Evolutionary conservation across 2,888 invertebrate species (phyloP).

Genomic region (Chamaedrilus cognettii): DNA sequence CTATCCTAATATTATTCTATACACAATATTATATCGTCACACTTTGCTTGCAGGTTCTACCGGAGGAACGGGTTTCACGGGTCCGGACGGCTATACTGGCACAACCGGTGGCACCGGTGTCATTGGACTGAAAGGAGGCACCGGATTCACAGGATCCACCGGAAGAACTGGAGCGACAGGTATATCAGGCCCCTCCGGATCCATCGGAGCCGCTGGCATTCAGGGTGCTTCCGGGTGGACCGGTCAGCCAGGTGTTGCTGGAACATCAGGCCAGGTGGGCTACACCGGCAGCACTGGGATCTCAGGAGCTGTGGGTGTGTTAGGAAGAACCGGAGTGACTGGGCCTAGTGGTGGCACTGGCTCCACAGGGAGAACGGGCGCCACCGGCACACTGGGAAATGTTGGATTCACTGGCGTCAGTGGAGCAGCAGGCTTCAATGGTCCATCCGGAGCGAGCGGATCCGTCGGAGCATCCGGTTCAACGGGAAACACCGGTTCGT

Average conservation of each 20-base stretch:
- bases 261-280: too few relatives aligned
- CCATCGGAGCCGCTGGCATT: slow-evolving; percentile 21
- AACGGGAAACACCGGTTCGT: neutral
- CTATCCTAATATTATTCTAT: too few relatives aligned
- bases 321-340: too few relatives aligned
- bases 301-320: slow-evolving; percentile 32
- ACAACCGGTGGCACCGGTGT: slow-evolving; percentile 29
- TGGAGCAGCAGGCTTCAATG: slow-evolving; percentile 9
- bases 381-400: slow-evolving; percentile 29
- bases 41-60: too few relatives aligned
- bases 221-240: too few relatives aligned
- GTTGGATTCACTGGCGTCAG: slow-evolving; percentile 29
- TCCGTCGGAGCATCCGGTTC: slow-evolving; percentile 27
- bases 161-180: slow-evolving; percentile 69
- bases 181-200: slow-evolving; percentile 60
- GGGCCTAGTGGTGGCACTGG: too few relatives aligned
- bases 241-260: too few relatives aligned
- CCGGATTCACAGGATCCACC: too few relatives aligned
- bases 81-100: slow-evolving; percentile 28
- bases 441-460: neutral
- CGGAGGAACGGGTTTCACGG: slow-evolving; percentile 25
- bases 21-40: too few relatives aligned
- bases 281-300: too few relatives aligned
- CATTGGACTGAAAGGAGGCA: slow-evolving; percentile 16
- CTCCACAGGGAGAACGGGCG: too few relatives aligned